Conservation (phyloP, 2,888 invertebrate species). For the Cheilosia scutellata region DNA sequence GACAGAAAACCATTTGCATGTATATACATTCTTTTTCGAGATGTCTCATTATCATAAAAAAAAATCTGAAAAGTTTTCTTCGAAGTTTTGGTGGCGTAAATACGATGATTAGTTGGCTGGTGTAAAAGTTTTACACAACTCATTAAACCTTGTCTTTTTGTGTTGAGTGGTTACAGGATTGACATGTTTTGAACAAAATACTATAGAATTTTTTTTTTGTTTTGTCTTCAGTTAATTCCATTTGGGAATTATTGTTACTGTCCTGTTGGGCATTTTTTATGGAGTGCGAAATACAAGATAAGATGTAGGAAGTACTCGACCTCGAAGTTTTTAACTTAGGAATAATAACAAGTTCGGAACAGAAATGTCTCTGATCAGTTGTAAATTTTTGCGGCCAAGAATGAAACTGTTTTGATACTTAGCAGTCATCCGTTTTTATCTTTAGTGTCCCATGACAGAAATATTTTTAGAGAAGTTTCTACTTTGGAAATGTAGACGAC, state of each 20-base stretch:
- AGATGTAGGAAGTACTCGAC: too few relatives aligned
- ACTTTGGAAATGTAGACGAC: too few relatives aligned
- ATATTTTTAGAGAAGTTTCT: too few relatives aligned
- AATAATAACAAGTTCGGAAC: too few relatives aligned
- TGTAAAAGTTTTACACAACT: not conserved
- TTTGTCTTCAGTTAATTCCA: not conserved
- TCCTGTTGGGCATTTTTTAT: too few relatives aligned
- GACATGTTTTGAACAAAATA: not conserved
- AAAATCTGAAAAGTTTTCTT: not conserved
- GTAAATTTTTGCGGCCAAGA: too few relatives aligned
- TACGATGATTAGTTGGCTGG: not conserved
- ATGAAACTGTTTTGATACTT: too few relatives aligned
- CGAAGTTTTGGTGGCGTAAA: not conserved
- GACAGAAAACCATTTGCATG: not conserved
- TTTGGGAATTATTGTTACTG: not conserved
- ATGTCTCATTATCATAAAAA: slow-evolving; percentile 3
- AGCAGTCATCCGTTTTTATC: too few relatives aligned
- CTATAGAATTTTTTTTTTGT: not conserved
- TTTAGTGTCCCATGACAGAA: too few relatives aligned
- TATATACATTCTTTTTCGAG: not conserved
- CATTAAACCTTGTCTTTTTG: not conserved
- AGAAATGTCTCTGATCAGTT: too few relatives aligned
- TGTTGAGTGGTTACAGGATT: not conserved
- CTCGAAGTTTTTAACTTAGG: too few relatives aligned
- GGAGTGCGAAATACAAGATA: too few relatives aligned